Base-by-base conservation (phyloP, 2,797 vertebrate genomes). In the Gambusia yucatana region DNA sequence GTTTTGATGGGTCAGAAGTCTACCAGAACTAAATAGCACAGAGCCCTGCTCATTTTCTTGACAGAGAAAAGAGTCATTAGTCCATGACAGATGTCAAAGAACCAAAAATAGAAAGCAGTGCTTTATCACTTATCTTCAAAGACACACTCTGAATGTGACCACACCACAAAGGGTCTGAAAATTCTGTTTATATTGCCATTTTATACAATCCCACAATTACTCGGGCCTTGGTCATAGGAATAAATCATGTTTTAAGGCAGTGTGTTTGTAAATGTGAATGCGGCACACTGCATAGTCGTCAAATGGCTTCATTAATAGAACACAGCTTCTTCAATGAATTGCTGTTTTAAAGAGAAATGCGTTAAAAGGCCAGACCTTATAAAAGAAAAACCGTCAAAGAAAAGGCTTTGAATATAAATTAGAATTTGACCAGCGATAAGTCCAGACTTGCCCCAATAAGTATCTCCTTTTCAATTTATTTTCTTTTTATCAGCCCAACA, bases 81-180 rank as follows among this genome's bases (percentile, higher is more conserved):
- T 41, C 72, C 86, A 48, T 74, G 72, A 79, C 86, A 89, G 77
- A 89, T 87, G 86, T 83, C 84, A 86, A 80, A 80, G 84, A 89
- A 77, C 75, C 84, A 82, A 65, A 86, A 93, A 93, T 86, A 88
- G 92, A 92, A 95, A 84, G 79, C 90, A 75, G 87, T 94, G 78
- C 94, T 93, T 81, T 87, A 8, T 82, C 13, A 75, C 92, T 96
- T 96, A 96, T 96, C 95, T 96, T 95, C 92, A 96, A 95, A 96
- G 90, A 78, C 93, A 91, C 93, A 94, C 89, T 92, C 91, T 86
- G 80, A 91, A 90, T 86, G 90, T 71, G 89, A 92, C 71, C 73
- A 75, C 69, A 90, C 84, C 92, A 94, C 91, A 95, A 95, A 94
- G 87, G 83, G 75, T 33, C 76, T 91, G 94, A 92, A 91, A 67